phyloP scores from a whole-genome alignment of 2,113 vertebrate species.

The Labrus mixtus region DNA sequence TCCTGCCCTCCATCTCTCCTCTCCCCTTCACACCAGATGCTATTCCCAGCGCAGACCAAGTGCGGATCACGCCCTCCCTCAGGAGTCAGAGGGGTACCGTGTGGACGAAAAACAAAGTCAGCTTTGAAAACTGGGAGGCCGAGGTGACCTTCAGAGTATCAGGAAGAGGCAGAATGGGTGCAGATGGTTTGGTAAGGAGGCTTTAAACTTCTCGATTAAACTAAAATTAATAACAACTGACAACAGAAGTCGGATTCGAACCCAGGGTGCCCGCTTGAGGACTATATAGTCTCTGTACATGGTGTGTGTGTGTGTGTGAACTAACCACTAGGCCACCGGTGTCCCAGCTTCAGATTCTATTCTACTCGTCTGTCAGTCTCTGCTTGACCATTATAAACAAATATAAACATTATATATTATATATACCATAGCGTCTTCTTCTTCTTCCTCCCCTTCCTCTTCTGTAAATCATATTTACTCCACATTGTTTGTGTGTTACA shows the following conservation, averaged over 20 bases:
- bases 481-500: conserved; percentile 57
- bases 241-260: too few relatives aligned
- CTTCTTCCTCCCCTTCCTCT: too few relatives aligned
- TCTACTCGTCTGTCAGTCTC: too few relatives aligned
- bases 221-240: background rate
- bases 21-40: conserved; percentile 84
- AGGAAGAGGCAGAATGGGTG: conserved; percentile 93
- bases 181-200: conserved; percentile 91
- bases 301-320: too few relatives aligned
- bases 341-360: too few relatives aligned
- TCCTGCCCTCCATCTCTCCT: background rate
- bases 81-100: conserved; percentile 94
- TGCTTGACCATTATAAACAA: too few relatives aligned
- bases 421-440: too few relatives aligned
- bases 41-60: conserved; percentile 94
- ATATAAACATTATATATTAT: too few relatives aligned
- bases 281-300: too few relatives aligned
- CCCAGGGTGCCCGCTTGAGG: too few relatives aligned
- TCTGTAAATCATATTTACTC: background rate
- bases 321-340: too few relatives aligned
- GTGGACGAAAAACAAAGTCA: conserved; percentile 91
- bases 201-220: background rate
- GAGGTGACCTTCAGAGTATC: conserved; percentile 96
- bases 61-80: conserved; percentile 94
- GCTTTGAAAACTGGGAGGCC: conserved; percentile 92